Conservation (phyloP, 2,113 vertebrate genomes). For the Edolisoma coerulescens region DNA sequence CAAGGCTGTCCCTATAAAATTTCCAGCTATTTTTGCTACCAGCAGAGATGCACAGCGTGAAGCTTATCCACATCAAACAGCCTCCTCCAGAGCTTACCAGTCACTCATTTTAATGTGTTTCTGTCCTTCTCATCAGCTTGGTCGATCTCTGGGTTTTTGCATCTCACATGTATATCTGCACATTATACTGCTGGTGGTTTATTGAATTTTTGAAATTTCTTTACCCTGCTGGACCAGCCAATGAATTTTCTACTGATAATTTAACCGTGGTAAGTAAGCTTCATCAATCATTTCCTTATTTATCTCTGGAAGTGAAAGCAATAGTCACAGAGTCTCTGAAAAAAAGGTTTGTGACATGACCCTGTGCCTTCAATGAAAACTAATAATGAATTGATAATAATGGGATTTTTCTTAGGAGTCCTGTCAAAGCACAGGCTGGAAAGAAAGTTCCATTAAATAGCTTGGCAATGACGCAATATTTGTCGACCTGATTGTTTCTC, state of each 20-base stretch:
- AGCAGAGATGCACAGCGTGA: not conserved
- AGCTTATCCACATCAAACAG: not conserved
- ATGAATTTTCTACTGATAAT: conserved; percentile 1
- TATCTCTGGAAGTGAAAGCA: conserved; percentile 1
- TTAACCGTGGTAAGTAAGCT: not conserved
- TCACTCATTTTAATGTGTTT: not conserved
- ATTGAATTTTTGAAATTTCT: conserved; percentile 13
- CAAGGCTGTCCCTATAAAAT: not conserved
- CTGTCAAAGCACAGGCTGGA: not conserved
- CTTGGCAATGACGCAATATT: not conserved
- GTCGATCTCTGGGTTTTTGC: not conserved
- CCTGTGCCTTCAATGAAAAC: not conserved
- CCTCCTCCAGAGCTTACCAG: not conserved
- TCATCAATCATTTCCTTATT: conserved; percentile 34
- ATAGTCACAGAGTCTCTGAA: not conserved
- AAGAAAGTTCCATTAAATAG: not conserved
- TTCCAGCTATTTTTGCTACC: not conserved
- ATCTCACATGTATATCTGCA: not conserved
- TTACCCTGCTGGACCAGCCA: not conserved
- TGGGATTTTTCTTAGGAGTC: not conserved
- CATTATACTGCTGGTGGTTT: not conserved
- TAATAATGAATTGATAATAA: conserved; percentile 25
- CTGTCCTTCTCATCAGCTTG: not conserved
- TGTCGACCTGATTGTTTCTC: not conserved
- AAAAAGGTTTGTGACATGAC: not conserved